Evolutionary conservation across 2,113 vertebrate species (phyloP), one percentile per base, ranked within the genome.

Genomic region (Pandion haliaetus): DNA sequence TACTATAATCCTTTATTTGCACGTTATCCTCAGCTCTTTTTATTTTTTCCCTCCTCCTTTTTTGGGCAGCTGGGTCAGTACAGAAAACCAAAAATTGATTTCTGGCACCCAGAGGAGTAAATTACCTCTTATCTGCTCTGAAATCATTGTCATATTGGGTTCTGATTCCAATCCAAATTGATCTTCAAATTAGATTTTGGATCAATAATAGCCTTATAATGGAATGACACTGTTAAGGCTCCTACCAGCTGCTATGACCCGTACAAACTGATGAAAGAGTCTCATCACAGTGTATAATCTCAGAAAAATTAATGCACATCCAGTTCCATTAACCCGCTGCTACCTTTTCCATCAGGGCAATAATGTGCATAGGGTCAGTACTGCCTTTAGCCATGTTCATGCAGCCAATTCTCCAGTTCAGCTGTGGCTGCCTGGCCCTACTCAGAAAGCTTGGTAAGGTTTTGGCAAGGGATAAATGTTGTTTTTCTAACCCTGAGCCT

Each of bases 1-100:
- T 97, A 97, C 95, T 91, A 42, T 94, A 96, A 97, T 96, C 96
- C 79, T 96, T 93, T 95, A 95, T 96, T 97, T 95, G 79, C 67
- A 86, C 57, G 0, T 90, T 93, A 94, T 94, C 71, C 71, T 76
- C 63, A 72, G 81, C 12, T n/a, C 8, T 17, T 14, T 21, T 62
- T 45, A 78, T 21, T 12, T 11, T 10, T 5, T 26, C 5, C 3
- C 5, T 54, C 12, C 42, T 76, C 40, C 24, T 38, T 55, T 81
- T 94, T 96, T 96, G 88, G 78, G 72, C 45, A 1, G 0, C 61
- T 88, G 52, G 82, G 44, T 86, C 72, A 69, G 87, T 44, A 61
- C 61, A 96, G 82, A 95, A 91, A 96, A 95, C 82, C 84, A 87
- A 91, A 95, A 91, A 97, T 91, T 96, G 86, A 96, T 96, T 95